Percentiles rank a stretch among this genome's conserved stretches.
Conservation (phyloP, 1,140 invertebrate species). For the Zaprionus capensis region DNA sequence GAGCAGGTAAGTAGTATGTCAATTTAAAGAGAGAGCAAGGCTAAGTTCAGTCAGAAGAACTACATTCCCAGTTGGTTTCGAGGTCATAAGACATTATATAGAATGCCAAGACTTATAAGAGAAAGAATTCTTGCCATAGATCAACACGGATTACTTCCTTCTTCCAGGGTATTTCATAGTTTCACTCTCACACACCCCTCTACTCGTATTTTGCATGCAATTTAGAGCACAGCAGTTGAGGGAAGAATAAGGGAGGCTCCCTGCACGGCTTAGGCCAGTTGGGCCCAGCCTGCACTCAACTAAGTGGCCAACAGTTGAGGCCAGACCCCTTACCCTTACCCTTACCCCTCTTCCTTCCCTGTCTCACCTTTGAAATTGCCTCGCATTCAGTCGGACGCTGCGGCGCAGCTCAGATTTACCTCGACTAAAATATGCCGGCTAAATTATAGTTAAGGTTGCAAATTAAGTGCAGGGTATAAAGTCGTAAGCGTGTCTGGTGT, state of each 20-base stretch:
- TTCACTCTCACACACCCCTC: background rate
- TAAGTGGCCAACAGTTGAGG: slow-evolving; percentile 31
- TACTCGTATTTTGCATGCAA: slow-evolving; percentile 28
- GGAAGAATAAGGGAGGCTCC: background rate
- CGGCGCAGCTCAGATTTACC: slow-evolving; percentile 16
- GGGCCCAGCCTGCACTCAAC: slow-evolving; percentile 5
- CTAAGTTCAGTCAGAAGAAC: too few species aligned
- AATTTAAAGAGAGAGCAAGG: background rate
- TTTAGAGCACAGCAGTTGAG: slow-evolving; percentile 24
- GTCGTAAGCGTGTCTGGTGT: slow-evolving; percentile 15
- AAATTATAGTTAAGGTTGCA: slow-evolving; percentile 34
- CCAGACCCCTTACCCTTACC: background rate
- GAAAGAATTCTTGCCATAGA: too few species aligned
- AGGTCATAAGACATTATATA: too few species aligned
- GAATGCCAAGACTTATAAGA: too few species aligned
- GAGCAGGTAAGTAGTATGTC: background rate
- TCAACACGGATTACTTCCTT: background rate
- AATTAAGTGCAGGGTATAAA: slow-evolving; percentile 32
- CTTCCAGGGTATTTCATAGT: background rate
- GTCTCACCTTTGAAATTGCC: background rate
- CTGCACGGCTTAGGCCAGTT: background rate
- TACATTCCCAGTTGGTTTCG: too few species aligned
- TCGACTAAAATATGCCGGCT: slow-evolving; percentile 17
- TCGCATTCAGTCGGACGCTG: background rate
- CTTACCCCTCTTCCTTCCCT: background rate